phyloP scores from a whole-genome alignment of 2,113 vertebrate genomes.

The Corapipo altera region DNA sequence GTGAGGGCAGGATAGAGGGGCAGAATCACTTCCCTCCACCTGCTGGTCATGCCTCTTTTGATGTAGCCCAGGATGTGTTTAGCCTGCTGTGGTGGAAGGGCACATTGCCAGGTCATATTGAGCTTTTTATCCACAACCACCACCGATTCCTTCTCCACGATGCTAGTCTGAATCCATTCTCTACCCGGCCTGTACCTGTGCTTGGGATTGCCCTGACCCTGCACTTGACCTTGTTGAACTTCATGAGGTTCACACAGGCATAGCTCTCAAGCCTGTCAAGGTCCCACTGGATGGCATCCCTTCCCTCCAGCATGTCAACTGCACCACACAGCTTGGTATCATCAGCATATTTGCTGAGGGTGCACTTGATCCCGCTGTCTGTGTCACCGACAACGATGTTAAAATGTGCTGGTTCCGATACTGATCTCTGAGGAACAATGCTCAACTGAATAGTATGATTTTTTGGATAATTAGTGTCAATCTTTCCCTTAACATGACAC shows the following conservation, averaged over 20 bases:
- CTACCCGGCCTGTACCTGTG: no score
- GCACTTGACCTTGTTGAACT: background rate
- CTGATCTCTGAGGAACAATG: background rate
- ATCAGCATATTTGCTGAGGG: background rate
- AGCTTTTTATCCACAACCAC: background rate
- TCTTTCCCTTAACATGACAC: background rate
- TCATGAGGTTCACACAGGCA: background rate
- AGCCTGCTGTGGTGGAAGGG: background rate
- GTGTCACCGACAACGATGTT: no score
- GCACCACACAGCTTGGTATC: background rate
- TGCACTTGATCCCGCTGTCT: background rate
- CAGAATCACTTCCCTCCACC: background rate
- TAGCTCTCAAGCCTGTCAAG: background rate
- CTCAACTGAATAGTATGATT: background rate
- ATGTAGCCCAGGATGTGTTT: background rate
- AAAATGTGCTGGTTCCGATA: background rate
- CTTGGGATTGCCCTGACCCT: background rate
- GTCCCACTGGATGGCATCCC: background rate
- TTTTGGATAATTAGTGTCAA: background rate
- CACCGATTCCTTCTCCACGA: background rate
- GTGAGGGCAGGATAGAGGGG: background rate
- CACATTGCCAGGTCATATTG: background rate
- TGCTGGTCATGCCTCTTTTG: background rate
- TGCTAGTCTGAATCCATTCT: rapidly evolving
- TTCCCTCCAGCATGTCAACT: background rate